phyloP scores from a whole-genome alignment of 2,888 invertebrate genomes.

The Caenorhabditis zanzibari region DNA sequence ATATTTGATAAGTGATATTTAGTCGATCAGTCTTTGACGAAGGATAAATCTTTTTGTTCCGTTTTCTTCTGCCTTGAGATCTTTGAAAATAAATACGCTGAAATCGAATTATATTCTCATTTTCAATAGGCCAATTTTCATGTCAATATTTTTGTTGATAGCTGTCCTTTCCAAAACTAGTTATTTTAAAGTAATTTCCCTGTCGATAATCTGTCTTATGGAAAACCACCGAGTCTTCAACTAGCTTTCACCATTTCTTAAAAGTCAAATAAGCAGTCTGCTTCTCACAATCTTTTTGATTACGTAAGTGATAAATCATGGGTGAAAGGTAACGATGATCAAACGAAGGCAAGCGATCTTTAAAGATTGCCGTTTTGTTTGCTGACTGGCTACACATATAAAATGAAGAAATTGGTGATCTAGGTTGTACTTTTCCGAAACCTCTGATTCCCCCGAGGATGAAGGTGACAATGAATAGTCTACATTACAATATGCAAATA shows the following conservation, averaged over 20 bases:
- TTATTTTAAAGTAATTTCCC: neutral
- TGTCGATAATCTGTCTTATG: too few species aligned
- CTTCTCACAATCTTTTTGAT: conserved; percentile 3
- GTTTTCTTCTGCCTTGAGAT: neutral
- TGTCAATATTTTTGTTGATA: conserved; percentile 29
- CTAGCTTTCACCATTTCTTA: neutral
- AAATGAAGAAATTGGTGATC: conserved; percentile 17
- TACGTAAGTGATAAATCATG: conserved; percentile 27
- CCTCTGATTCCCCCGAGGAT: neutral
- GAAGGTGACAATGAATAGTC: neutral
- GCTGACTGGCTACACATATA: neutral
- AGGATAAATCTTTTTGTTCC: neutral
- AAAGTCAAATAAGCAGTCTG: too few species aligned
- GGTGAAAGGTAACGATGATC: conserved; percentile 1
- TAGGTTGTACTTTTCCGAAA: neutral
- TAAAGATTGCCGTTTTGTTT: conserved; percentile 27
- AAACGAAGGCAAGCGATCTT: conserved; percentile 5
- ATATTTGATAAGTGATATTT: conserved; percentile 27
- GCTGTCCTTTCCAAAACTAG: conserved; percentile 17
- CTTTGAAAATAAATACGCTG: neutral
- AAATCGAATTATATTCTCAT: neutral
- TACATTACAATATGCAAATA: neutral
- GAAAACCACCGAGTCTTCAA: neutral
- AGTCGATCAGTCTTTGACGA: conserved; percentile 35
- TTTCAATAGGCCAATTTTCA: conserved; percentile 7